Percentiles rank a stretch among this genome's conserved stretches.
phyloP scores from a whole-genome alignment of 2,888 invertebrate genomes.

The Pyrocoelia pectoralis region DNA sequence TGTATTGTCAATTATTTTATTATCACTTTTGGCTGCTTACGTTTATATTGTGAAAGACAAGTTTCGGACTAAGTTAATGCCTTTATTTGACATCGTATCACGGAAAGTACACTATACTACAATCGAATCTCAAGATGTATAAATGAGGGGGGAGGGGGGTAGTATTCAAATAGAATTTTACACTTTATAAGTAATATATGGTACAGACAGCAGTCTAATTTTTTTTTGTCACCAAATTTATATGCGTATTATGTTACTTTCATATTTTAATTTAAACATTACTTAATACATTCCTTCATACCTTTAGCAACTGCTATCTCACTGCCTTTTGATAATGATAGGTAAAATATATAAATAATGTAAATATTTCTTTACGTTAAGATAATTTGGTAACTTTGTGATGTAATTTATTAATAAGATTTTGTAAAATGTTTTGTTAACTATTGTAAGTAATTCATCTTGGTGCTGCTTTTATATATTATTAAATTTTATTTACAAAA shows the following conservation, averaged over 20 bases:
- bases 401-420: neutral
- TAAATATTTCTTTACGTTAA: neutral
- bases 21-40: slow-evolving; percentile 65
- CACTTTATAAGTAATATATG: neutral
- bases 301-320: neutral
- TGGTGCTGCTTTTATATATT: neutral
- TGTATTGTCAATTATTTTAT: slow-evolving; percentile 64
- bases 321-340: neutral
- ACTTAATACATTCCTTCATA: neutral
- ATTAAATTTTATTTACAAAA: slow-evolving; percentile 7
- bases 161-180: no score
- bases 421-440: neutral
- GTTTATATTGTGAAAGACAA: slow-evolving; percentile 69
- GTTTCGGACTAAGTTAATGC: slow-evolving; percentile 66
- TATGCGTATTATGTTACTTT: no score
- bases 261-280: no score
- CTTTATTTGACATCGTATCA: slow-evolving; percentile 70
- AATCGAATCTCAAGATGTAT: slow-evolving; percentile 62
- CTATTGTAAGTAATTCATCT: neutral
- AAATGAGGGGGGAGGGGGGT: no score
- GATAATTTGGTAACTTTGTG: neutral
- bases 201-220: no score
- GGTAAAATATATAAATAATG: neutral
- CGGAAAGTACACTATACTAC: slow-evolving; percentile 78
- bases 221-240: no score